Conservation (phyloP, 2,113 vertebrate genomes). For the Lampris incognitus region DNA sequence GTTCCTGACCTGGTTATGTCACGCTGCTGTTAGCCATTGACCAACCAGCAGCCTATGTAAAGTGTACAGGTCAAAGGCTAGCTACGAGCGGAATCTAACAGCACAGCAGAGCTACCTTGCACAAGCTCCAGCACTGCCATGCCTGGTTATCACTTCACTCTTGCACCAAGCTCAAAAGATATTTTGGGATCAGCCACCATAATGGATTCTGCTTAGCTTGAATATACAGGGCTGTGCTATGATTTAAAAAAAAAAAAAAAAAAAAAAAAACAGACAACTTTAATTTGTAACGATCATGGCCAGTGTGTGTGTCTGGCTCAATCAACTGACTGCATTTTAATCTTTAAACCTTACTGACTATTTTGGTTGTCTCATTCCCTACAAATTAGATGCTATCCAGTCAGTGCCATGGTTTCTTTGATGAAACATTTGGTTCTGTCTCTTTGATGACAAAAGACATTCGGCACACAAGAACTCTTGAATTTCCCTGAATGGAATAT, state of each 20-base stretch:
- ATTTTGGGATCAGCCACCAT: slow-evolving; percentile 17
- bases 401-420: slow-evolving; percentile 25
- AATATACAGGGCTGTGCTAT: slow-evolving; percentile 11
- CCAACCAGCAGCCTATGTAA: slow-evolving; percentile 36
- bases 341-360: slow-evolving; percentile 20
- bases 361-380: slow-evolving; percentile 43
- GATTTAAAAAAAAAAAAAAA: background rate
- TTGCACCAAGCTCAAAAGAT: background rate
- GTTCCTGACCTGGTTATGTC: slow-evolving; percentile 29
- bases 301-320: background rate
- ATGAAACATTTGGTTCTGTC: slow-evolving; percentile 30
- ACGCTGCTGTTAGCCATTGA: slow-evolving; percentile 29
- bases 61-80: slow-evolving; percentile 31
- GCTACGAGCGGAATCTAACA: background rate
- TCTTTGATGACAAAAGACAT: slow-evolving; percentile 28
- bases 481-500: slow-evolving; percentile 11
- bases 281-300: background rate
- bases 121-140: background rate
- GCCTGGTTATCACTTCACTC: background rate
- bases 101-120: slow-evolving; percentile 17
- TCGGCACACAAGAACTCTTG: slow-evolving; percentile 18
- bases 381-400: slow-evolving; percentile 34
- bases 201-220: background rate
- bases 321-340: background rate
- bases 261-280: background rate